Conservation (phyloP, 2,113 vertebrate genomes). For the Lophius piscatorius region DNA sequence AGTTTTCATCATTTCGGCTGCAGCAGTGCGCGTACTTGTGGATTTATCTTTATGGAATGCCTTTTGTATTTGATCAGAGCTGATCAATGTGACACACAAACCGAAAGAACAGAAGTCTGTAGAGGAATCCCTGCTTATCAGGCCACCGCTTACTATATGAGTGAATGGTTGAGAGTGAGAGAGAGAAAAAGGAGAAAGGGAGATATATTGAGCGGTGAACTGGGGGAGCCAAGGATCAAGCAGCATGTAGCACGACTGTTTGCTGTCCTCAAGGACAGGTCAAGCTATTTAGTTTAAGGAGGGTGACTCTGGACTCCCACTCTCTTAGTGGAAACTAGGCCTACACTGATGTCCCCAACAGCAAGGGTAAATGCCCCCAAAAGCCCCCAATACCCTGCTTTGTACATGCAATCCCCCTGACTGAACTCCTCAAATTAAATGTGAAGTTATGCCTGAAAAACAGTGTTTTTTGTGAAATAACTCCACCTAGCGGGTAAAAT, state of each 20-base stretch:
- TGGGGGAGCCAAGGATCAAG: constrained; percentile 73
- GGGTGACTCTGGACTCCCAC: constrained; percentile 72
- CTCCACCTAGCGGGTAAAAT: too few species aligned
- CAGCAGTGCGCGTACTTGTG: constrained; percentile 9
- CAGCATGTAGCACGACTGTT: constrained; percentile 68
- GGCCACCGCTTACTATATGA: constrained; percentile 44
- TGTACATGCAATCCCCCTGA: too few species aligned
- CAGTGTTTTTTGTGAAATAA: too few species aligned
- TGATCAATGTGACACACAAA: constrained; percentile 1
- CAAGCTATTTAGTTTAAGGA: constrained; percentile 79
- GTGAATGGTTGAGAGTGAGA: constrained; percentile 42
- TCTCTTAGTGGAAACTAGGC: constrained; percentile 14
- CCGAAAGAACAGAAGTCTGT: constrained; percentile 20
- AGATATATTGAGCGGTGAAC: constrained; percentile 73
- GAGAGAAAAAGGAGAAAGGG: constrained; percentile 21
- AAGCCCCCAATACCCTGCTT: too few species aligned
- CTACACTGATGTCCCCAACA: too few species aligned
- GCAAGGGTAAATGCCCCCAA: too few species aligned
- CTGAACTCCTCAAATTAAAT: too few species aligned
- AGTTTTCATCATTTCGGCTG: constrained; percentile 23
- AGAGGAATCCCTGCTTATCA: constrained; percentile 49
- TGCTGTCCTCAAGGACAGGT: constrained; percentile 74
- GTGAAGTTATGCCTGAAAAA: too few species aligned
- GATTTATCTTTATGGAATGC: constrained; percentile 4
- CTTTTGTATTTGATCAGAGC: constrained; percentile 1